Evolutionary conservation across 1,140 invertebrate genomes (phyloP), one percentile per base, ranked within the genome.

Genomic region (Oryctes rhinoceros): DNA sequence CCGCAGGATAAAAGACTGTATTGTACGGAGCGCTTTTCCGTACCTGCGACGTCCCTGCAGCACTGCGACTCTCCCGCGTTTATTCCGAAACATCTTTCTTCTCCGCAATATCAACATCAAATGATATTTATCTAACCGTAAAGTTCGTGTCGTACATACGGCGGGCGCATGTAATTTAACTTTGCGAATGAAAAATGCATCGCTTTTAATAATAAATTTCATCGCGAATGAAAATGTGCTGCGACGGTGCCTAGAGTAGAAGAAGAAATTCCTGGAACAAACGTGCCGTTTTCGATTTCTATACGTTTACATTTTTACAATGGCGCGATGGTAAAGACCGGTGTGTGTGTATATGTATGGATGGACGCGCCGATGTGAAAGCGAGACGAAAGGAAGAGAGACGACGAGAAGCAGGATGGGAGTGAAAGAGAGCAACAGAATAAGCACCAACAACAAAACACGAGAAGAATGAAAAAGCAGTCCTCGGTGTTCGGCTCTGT

Each of bases 381-480:
- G 65, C 65, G 65, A 71, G 65, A 71, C 20, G 65, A 71, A 24
- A 30, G 65, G 15, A 44, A 59, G 53, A 59, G 18, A 18, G 53
- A 59, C 65, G 65, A 24, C 9, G 24, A 71, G 35, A 37, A 71
- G 18, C 7, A 30, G 10, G 65, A 24, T 71, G 9, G 18, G 35
- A 37, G 24, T 10, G 65, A 71, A 24, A 71, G 35, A 37, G 4
- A 37, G 24, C 65, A 37, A 24, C 18, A 37, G 35, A 71, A 71
- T 37, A 24, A 71, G 65, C 65, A 37, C 65, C 65, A 47, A 76
- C 39, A 76, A 76, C 75, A 48, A 48, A 76, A 76, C 75, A 76
- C 75, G 75, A 76, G 47, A 44, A 49, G 75, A 76, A 76, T 76
- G 75, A 84, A 84, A 83, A 84, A 84, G 81, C 81, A 79, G 83